Evolutionary conservation across 2,888 invertebrate species (phyloP).

Genomic region (Leucozona laternaria): DNA sequence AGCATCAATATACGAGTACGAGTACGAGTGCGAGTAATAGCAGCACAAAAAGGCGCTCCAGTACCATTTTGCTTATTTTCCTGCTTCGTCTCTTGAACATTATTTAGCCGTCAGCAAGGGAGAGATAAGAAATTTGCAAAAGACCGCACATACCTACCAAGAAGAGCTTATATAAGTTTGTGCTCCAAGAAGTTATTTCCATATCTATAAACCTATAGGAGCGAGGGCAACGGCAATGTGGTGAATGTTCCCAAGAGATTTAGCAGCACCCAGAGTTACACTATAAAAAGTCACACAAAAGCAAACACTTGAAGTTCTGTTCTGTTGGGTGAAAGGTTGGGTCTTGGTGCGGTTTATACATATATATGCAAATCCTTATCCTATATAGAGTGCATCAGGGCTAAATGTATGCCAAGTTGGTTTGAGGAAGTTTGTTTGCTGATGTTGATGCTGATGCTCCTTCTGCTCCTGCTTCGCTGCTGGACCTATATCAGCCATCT

Average conservation of each 20-base stretch:
- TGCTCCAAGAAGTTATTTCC: conserved; percentile 18
- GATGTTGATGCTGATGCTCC: neutral
- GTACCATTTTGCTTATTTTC: neutral
- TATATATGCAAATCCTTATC: conserved; percentile 12
- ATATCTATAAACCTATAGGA: neutral
- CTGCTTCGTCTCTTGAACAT: neutral
- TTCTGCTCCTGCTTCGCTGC: neutral
- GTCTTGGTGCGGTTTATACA: no score
- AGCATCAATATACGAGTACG: neutral
- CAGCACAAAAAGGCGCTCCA: conserved; percentile 8
- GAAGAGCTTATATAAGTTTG: conserved; percentile 19
- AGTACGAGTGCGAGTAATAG: neutral
- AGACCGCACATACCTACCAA: conserved; percentile 3
- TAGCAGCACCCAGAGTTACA: conserved; percentile 3
- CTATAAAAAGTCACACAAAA: conserved; percentile 36
- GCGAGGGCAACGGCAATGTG: neutral
- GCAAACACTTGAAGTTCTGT: conserved; percentile 35
- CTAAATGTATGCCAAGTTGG: conserved; percentile 34
- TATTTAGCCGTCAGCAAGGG: conserved; percentile 25
- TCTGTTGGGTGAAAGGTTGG: neutral
- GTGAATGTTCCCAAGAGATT: conserved; percentile 30
- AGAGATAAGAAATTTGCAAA: conserved; percentile 24
- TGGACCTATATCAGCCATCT: conserved; percentile 12
- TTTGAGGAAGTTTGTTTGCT: conserved; percentile 38
- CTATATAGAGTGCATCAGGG: conserved; percentile 21